Conservation (phyloP, 2,888 invertebrate species). For the Orgyia antiqua region DNA sequence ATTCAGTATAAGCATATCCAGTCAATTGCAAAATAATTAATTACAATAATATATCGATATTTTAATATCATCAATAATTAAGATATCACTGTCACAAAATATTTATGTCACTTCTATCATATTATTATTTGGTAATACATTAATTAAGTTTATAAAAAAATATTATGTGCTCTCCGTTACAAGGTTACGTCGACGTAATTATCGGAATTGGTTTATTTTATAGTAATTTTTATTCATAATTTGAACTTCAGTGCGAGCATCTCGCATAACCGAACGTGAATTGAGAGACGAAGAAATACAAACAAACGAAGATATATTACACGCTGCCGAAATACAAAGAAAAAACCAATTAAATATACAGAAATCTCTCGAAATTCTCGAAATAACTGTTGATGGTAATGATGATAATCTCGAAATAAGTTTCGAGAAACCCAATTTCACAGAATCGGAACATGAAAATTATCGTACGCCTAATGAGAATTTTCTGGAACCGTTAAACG, state of each 20-base stretch:
- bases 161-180: no score
- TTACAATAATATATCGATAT: no score
- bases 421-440: constrained; percentile 53
- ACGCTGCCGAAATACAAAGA: constrained; percentile 22
- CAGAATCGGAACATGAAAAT: constrained; percentile 52
- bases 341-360: constrained; percentile 38
- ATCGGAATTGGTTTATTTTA: no score
- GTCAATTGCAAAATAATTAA: no score
- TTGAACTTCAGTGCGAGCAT: constrained; percentile 21
- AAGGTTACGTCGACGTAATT: no score
- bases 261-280: constrained; percentile 28
- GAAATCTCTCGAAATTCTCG: constrained; percentile 53
- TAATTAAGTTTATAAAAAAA: no score
- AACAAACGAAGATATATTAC: constrained; percentile 26
- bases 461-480: constrained; percentile 59
- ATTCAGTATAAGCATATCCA: no score
- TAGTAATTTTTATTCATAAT: no score
- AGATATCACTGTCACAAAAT: no score
- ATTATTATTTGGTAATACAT: no score
- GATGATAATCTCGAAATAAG: constrained; percentile 45
- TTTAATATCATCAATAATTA: no score
- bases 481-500: constrained; percentile 55
- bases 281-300: constrained; percentile 48
- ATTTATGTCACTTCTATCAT: no score
- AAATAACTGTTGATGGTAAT: constrained; percentile 41